phyloP scores from a whole-genome alignment of 1,140 invertebrate genomes.

The Drosophila nigromelanica region DNA sequence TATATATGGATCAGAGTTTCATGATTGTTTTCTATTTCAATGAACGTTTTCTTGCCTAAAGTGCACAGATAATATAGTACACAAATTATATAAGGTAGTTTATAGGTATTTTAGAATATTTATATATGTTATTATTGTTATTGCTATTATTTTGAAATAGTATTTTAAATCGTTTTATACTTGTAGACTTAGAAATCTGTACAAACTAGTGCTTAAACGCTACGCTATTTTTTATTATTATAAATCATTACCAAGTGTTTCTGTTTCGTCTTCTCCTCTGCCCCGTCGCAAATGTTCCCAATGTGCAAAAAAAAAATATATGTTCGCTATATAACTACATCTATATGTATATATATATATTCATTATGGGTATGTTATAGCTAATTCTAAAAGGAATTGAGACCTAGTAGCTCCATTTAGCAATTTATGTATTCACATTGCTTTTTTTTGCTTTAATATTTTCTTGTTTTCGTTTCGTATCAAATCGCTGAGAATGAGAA shows the following conservation, averaged over 20 bases:
- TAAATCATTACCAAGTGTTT: slow-evolving; percentile 4
- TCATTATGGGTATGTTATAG: slow-evolving; percentile 3
- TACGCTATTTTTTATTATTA: slow-evolving; percentile 16
- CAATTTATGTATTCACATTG: background rate
- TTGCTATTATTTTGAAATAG: background rate
- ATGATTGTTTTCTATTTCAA: background rate
- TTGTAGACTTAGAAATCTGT: slow-evolving; percentile 28
- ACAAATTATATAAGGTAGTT: background rate
- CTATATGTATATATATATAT: slow-evolving; percentile 5
- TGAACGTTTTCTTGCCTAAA: slow-evolving; percentile 1
- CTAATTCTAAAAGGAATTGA: slow-evolving; percentile 13
- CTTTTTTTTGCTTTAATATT: background rate
- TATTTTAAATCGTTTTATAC: slow-evolving; percentile 11
- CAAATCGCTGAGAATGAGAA: slow-evolving; percentile 4
- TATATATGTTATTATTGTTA: background rate
- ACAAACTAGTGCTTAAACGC: slow-evolving; percentile 33
- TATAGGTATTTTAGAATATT: background rate
- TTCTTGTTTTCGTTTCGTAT: background rate
- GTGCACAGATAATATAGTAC: no score
- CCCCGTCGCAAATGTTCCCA: background rate
- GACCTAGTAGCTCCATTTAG: background rate
- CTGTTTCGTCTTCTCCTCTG: background rate
- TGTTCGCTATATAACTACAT: slow-evolving; percentile 2
- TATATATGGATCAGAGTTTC: background rate
- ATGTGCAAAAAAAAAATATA: no score